A percentile compares a stretch with the other conserved stretches of the same genome.
These are phyloP conservation scores for Lasioglossum morio DNA, from an alignment of 2,888 invertebrate species.

Conservation along the genomic window DNA sequence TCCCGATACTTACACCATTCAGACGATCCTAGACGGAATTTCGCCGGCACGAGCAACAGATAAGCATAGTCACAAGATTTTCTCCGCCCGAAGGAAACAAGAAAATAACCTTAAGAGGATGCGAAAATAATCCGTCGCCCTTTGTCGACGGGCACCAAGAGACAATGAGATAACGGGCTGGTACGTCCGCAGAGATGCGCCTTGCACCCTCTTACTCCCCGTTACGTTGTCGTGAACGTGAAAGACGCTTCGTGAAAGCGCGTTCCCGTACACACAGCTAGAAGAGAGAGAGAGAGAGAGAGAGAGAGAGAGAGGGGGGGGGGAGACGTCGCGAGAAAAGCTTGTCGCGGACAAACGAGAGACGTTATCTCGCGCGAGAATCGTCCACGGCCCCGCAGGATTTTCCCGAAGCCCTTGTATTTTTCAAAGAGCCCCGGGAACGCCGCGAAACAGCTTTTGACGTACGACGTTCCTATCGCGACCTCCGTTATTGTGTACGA, in stretches of 20 bases:
- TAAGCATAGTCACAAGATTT: constrained; percentile 55
- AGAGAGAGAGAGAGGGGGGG: background rate
- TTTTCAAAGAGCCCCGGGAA: constrained; percentile 30
- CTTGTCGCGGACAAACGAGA: constrained; percentile 72
- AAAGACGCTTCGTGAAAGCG: constrained; percentile 48
- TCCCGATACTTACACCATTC: background rate
- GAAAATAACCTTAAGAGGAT: constrained; percentile 54
- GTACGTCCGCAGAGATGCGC: constrained; percentile 24
- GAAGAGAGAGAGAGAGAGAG: background rate
- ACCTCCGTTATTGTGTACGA: constrained; percentile 11
- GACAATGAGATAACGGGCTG: constrained; percentile 53
- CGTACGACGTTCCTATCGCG: constrained; percentile 28
- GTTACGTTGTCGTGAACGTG: constrained; percentile 33
- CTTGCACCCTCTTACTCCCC: background rate
- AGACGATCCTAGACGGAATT: background rate
- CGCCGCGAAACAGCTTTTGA: constrained; percentile 21
- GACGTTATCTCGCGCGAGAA: constrained; percentile 67
- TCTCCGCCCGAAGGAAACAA: constrained; percentile 62
- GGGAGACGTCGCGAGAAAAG: constrained; percentile 37
- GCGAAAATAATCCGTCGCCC: constrained; percentile 71
- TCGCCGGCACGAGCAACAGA: constrained; percentile 3
- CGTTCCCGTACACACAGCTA: constrained; percentile 20
- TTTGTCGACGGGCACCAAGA: constrained; percentile 60
- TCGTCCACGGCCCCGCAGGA: constrained; percentile 18
- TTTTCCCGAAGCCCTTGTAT: constrained; percentile 45